phyloP scores from a whole-genome alignment of 2,888 invertebrate genomes.

The Barypeithes pellucidus region DNA sequence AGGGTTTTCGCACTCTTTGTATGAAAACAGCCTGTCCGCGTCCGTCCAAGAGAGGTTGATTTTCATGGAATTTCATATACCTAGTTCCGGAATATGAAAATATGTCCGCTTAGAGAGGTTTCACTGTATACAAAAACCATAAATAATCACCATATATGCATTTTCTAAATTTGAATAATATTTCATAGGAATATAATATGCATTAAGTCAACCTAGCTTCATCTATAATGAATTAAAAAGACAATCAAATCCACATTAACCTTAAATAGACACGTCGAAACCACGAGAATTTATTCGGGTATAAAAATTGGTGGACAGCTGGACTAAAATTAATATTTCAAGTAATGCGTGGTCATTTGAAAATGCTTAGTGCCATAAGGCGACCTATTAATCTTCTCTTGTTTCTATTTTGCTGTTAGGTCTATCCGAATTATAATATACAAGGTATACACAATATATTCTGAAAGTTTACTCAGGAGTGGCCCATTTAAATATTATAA shows the following conservation, averaged over 20 bases:
- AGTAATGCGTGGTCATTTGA: conserved; percentile 47
- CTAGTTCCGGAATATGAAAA: no score
- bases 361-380: conserved; percentile 40
- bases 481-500: not conserved
- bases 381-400: conserved; percentile 41
- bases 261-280: conserved; percentile 15
- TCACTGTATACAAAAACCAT: no score
- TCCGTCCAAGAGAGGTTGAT: no score
- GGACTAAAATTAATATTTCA: conserved; percentile 50
- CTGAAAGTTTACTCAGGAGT: no score
- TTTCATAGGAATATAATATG: no score
- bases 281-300: conserved; percentile 33
- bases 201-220: not conserved
- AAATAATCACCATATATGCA: no score
- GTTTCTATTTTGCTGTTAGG: not conserved
- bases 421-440: not conserved
- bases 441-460: not conserved
- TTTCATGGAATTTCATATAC: no score
- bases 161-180: no score
- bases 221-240: conserved; percentile 3
- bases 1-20: no score
- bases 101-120: no score
- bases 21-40: no score
- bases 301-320: conserved; percentile 42
- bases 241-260: conserved; percentile 43